Base-by-base conservation (phyloP, 2,888 invertebrate species). In the Crocallis elinguaria region DNA sequence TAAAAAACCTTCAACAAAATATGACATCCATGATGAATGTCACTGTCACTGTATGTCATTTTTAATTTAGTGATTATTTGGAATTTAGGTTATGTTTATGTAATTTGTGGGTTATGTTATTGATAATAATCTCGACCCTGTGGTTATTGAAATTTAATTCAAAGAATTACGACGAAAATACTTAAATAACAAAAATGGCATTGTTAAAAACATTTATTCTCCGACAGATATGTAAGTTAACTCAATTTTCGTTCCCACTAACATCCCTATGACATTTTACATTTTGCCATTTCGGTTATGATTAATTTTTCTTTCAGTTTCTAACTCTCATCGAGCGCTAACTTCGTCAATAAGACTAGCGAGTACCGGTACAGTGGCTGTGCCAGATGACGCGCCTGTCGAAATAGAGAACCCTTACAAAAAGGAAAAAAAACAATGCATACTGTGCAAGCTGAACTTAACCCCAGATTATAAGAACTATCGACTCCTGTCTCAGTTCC, bases 401-500 rank as follows among this genome's bases (percentile, higher is more conserved):
- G 92, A 94, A 59, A 95, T 96, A 74, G 82, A 93, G 57, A 97
- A 98, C 89, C 98, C 98, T 0, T 99, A 93, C 74, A 92, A 94
- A 74, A 95, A 95, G 71, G 95, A 96, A 57, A 93, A 88, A 54
- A 88, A 87, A 14, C 82, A 93, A 61, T 99, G 98, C 76, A 94
- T 98, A 64, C 86, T 98, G 7, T 99, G 99, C 80, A 94, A 95
- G 84, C 80, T 95, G 55, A 93, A 95, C 23, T 94, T 98, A n/a
- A 92, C 92, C 0, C 95, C 97, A 0, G 94, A 97, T 81, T 98
- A 97, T 76, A 99, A 98, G 86, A 99, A 99, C 85, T 94, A 95
- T 0, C 94, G 97, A 67, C 84, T 99, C 2, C 85, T 99, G 3
- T 97, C 98, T 0, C 99, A 99, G 81, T 99, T 99, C 84, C 96